phyloP scores from a whole-genome alignment of 37 sponge, comb jelly and placozoan genomes.

The Ianthella basta region DNA sequence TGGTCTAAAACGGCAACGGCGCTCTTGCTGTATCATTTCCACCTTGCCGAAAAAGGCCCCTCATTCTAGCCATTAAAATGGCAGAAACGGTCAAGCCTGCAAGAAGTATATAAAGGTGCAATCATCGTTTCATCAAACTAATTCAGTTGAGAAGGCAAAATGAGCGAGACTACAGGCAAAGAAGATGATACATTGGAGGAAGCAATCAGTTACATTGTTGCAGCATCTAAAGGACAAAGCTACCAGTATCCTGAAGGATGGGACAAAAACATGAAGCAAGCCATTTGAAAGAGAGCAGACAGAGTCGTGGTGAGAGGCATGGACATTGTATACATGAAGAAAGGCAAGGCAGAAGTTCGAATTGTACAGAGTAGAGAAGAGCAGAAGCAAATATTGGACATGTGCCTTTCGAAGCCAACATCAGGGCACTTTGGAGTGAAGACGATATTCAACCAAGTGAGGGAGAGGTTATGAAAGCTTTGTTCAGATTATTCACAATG shows the following conservation, averaged over 20 bases:
- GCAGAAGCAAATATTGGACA: background rate
- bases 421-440: background rate
- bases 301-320: background rate
- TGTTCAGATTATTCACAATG: too few relatives aligned
- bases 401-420: background rate
- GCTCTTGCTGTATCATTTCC: too few relatives aligned
- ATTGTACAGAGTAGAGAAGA: background rate
- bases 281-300: background rate
- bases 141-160: too few relatives aligned
- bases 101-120: too few relatives aligned
- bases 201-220: background rate
- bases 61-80: too few relatives aligned
- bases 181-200: background rate
- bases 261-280: background rate
- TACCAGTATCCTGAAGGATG: slow-evolving; percentile 1
- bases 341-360: background rate
- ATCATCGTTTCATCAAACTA: too few relatives aligned
- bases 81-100: too few relatives aligned
- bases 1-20: too few relatives aligned
- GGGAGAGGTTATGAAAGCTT: background rate
- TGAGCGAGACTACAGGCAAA: too few relatives aligned
- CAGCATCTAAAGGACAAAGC: background rate
- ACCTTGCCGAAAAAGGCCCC: too few relatives aligned
- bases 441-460: background rate
- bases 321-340: background rate